Base-by-base conservation (phyloP, 2,888 invertebrate species). In the Incurvaria masculella region DNA sequence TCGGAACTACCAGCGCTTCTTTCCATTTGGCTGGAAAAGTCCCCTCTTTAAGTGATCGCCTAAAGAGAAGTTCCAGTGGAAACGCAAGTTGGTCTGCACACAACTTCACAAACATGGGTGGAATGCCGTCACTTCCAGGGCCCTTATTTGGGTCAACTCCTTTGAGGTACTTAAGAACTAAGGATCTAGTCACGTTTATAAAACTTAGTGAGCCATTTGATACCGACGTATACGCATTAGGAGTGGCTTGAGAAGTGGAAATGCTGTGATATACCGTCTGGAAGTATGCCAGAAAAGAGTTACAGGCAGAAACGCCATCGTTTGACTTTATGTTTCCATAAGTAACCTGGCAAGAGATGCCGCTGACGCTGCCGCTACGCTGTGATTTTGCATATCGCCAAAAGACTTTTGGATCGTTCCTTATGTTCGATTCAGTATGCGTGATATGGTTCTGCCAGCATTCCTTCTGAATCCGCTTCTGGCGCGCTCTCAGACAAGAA, bases 21-120 rank as follows among this genome's bases (percentile, higher is more conserved):
- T 49, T 49, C 49, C 45, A 49, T 19, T 42, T 49, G 1, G 23
- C 11, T 3, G 49, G 49, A 26, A 49, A 46, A 16, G 17, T 14
- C 2, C 43, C 46, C 6, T 21, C 44, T 14, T 26, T 46, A 2
- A n/a, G 8, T 44, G 20, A 27, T 27, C 20, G 38, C 19, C 19
- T 27, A 44, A 27, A 16, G 2, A 33, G 21, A 33, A 33, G 5
- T 19, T 8, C 8, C 14, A 33, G 33, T 11, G 33, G 33, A 33
- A 14, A 14, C 14, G 33, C 33, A 14, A 33, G 14, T 8, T n/a
- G 11, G 3, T 8, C 11, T 8, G 33, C 33, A 33, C 33, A 33
- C 3, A 8, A 14, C 33, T 33, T 33, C 8, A 33, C 14, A 14
- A 33, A 33, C 3, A 33, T 33, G 8, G 33, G 14, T 33, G 33